Evolutionary conservation across 1,140 invertebrate species (phyloP), one percentile per base, ranked within the genome.

Genomic region (Aphidius ervi): DNA sequence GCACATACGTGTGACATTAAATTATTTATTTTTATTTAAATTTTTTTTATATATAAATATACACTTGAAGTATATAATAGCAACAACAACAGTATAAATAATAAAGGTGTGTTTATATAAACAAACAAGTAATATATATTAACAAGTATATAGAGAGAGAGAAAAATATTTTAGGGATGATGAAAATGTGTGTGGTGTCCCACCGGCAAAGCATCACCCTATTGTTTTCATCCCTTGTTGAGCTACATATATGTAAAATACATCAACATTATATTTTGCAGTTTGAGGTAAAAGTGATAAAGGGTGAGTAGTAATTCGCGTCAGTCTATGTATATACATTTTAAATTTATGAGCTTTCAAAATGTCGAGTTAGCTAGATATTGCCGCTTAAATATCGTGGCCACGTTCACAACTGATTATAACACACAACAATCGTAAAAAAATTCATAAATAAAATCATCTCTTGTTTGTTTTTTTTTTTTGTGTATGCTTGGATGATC

Each of bases 311-410:
- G 58, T 59, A 59, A 59, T 59, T 59, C 58, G 50, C 58, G 58
- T 59, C 58, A 59, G 49, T n/a, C 41, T 23, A 54, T 43, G 40
- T 49, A 16, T 31, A 31, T 31, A 31, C 23, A 31, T 31, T 31
- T 31, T 45, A 23, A 43, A 59, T 59, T 59, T 59, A 59, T 59
- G 58, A 54, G 58, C 49, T 46, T 54, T 46, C 58, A 59, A 59
- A 59, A 53, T 59, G 58, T 59, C 58, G 58, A 59, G 43, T 39
- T 3, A 40, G 43, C 49, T 50, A 53, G 50, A 59, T 59, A 59
- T 59, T 59, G 39, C 49, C 50, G 58, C 45, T 59, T 59, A 59
- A 59, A 59, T 59, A 54, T 45, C 56, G 5, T 41, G 1, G n/a
- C 56, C 46, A 31, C 46, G 23, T 47, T 45, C 46, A 58, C 39